Evolutionary conservation across 2,113 vertebrate genomes (phyloP).

Genomic region (Brachirus orientalis): DNA sequence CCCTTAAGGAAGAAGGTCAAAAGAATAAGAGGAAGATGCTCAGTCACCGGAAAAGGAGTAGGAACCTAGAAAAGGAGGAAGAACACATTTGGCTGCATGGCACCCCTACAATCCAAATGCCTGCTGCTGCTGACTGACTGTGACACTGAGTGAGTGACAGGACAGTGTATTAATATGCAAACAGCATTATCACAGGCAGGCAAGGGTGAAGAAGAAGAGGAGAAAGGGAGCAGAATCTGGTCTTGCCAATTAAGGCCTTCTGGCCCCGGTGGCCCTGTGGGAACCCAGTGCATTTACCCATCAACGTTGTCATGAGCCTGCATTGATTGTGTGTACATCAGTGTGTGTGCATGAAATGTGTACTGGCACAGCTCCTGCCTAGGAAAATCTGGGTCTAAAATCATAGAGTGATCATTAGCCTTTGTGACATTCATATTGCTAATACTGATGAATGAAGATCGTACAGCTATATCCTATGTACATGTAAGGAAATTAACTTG

Average conservation of each 20-base stretch:
- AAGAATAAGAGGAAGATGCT: background rate
- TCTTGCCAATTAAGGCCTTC: conserved; percentile 91
- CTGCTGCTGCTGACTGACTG: conserved; percentile 60
- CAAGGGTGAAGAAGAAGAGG: conserved; percentile 68
- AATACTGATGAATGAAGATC: conserved; percentile 11
- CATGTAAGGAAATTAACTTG: background rate
- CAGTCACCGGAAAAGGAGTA: conserved; percentile 37
- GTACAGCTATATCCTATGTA: too few species aligned
- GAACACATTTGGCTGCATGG: conserved; percentile 55
- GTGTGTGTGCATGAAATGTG: conserved; percentile 33
- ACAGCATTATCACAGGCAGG: conserved; percentile 89
- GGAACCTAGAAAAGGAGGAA: conserved; percentile 19
- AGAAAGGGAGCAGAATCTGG: conserved; percentile 86
- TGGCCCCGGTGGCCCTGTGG: conserved; percentile 84
- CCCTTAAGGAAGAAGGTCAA: too few species aligned
- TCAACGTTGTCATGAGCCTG: conserved; percentile 90
- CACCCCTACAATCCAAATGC: conserved; percentile 14
- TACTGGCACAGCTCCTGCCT: conserved; percentile 1
- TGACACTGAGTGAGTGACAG: conserved; percentile 83
- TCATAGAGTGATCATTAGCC: conserved; percentile 6
- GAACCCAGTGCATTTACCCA: conserved; percentile 90
- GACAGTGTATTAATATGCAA: conserved; percentile 90
- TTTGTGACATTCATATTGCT: conserved; percentile 18
- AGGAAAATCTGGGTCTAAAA: conserved; percentile 22
- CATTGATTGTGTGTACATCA: conserved; percentile 86